These are phyloP conservation scores for Dichetophora obliterata DNA, from an alignment of 2,888 invertebrate genomes.

Conservation along the genomic window DNA sequence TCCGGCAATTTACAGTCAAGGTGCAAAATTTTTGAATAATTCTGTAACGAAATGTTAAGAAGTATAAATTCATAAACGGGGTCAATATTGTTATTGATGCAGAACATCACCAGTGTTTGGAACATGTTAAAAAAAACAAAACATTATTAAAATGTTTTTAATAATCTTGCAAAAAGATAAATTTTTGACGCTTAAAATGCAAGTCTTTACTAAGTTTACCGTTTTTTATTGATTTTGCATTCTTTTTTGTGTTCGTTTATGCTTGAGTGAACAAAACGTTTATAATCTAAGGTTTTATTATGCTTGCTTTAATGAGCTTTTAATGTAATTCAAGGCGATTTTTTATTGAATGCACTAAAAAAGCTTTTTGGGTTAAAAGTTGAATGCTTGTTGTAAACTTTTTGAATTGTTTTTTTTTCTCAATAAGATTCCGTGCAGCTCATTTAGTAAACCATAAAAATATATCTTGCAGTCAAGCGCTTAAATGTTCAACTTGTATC, in stretches of 20 bases:
- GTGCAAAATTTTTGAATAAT: no score
- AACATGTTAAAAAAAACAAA: no score
- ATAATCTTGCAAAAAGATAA: no score
- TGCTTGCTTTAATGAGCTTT: not conserved
- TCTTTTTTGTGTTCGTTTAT: not conserved
- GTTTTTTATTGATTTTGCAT: not conserved
- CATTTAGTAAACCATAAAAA: not conserved
- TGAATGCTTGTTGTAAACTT: not conserved
- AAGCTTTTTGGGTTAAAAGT: constrained; percentile 6
- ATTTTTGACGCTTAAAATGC: not conserved
- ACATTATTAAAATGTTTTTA: no score
- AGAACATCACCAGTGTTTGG: constrained; percentile 49
- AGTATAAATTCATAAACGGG: constrained; percentile 33
- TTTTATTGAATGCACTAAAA: not conserved
- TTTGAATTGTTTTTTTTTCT: no score
- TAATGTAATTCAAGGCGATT: not conserved
- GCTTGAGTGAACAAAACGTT: constrained; percentile 29
- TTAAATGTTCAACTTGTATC: not conserved
- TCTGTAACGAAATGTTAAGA: not conserved
- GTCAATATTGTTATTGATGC: constrained; percentile 63
- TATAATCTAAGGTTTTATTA: not conserved
- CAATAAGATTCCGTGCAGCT: not conserved
- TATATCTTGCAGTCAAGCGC: no score
- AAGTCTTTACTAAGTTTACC: not conserved
- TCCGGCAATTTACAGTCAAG: no score